Base-by-base conservation (phyloP, 2,888 invertebrate genomes). In the Eupeodes latifasciatus region DNA sequence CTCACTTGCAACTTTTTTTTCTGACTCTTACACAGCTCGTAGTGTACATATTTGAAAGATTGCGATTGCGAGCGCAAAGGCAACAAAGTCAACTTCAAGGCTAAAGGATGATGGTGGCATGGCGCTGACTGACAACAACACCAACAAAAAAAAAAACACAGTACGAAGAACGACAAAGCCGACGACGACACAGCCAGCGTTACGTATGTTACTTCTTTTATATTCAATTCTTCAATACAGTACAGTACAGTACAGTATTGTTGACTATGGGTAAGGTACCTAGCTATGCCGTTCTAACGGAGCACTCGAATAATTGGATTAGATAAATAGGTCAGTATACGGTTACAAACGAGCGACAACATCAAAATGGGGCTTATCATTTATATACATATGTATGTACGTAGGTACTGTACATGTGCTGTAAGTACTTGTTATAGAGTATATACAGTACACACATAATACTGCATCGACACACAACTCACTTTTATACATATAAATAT, bases 311-410 rank as follows among this genome's bases (percentile, higher is more conserved):
- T 86, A 86, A 86, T 86, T 86, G 86, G 86, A 86, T 86, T 86
- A 86, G 86, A 79, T 86, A 86, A 86, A 86, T 86, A 83, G 86
- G 86, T 86, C 86, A 86, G 77, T 79, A 71, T 79, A 86, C 79
- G 74, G 62, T 79, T 71, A 75, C 82, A 81, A 57, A 44, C 71
- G 19, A 81, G 12, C 14, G 59, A 59, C 34, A 34, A 59, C 47
- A 49, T 40, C 51, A 49, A 85, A 81, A 66, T 81, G 77, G 67
- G 85, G 85, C 85, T 85, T 85, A 81, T 67, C 53, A 74, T 81
- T 81, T 27, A 0, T 36, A 53, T 14, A n/a, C n/a, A n/a, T n/a
- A n/a, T n/a, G n/a, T n/a, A 36, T 7, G 14, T 11, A 2, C 11
- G 27, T 19, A 19, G 19, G 19, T 12, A 10, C 10, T 10, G 27